phyloP scores from a whole-genome alignment of 2,888 invertebrate species.

The Spodoptera littoralis region DNA sequence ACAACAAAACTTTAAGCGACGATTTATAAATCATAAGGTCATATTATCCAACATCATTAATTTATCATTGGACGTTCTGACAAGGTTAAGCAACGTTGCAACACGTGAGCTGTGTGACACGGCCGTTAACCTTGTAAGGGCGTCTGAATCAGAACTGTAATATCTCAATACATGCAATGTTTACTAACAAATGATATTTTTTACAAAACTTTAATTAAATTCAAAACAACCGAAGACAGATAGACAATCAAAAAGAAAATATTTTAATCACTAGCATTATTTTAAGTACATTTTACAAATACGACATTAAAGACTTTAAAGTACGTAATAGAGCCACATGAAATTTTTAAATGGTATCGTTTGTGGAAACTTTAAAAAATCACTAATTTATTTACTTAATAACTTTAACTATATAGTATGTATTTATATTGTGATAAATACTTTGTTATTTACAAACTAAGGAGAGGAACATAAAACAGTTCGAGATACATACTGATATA shows the following conservation, averaged over 20 bases:
- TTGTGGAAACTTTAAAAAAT: conserved; percentile 75
- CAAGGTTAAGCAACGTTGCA: conserved; percentile 44
- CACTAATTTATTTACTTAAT: conserved; percentile 65
- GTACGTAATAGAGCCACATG: conserved; percentile 79
- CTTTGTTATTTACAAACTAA: conserved; percentile 86
- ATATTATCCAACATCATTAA: conserved; percentile 53
- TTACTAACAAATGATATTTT: conserved; percentile 39
- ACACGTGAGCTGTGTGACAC: conserved; percentile 40
- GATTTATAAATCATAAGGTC: conserved; percentile 60
- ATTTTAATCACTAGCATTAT: conserved; percentile 73
- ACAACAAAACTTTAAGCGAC: conserved; percentile 73
- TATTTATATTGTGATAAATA: conserved; percentile 74
- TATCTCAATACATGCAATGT: conserved; percentile 17
- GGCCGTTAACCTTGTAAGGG: conserved; percentile 45
- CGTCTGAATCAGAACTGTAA: conserved; percentile 28
- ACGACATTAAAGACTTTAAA: conserved; percentile 82
- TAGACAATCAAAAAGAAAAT: conserved; percentile 64
- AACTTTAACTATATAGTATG: conserved; percentile 66
- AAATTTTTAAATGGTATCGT: conserved; percentile 76
- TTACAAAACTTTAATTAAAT: conserved; percentile 40
- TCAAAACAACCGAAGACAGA: conserved; percentile 48
- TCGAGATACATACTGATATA: conserved; percentile 84
- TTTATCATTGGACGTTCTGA: conserved; percentile 41
- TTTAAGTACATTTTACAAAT: conserved; percentile 87
- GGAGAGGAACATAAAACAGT: conserved; percentile 88